These are phyloP conservation scores for Hylaeus volcanicus DNA, from an alignment of 1,140 invertebrate genomes.

Conservation along the genomic window DNA sequence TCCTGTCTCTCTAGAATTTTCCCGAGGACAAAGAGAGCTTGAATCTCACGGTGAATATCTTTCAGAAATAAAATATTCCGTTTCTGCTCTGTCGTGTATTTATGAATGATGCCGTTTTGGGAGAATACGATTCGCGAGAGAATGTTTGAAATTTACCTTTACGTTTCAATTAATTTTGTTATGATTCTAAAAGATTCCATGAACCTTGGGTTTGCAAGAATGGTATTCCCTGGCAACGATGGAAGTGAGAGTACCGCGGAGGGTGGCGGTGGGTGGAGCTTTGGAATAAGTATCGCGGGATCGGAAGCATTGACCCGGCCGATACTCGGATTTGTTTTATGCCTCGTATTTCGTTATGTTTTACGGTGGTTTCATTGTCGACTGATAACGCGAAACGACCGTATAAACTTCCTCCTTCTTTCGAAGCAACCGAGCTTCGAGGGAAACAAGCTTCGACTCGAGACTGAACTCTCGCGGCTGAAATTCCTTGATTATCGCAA, in stretches of 20 bases:
- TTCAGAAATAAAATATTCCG: too few species aligned
- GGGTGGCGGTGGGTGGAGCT: too few species aligned
- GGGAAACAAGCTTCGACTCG: neutral
- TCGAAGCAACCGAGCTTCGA: neutral
- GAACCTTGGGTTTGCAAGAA: too few species aligned
- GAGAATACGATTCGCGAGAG: too few species aligned
- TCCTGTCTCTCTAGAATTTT: neutral
- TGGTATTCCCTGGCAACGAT: too few species aligned
- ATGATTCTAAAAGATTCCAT: too few species aligned
- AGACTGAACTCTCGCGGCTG: slow-evolving; percentile 16
- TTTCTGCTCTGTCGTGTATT: too few species aligned
- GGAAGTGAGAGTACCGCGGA: neutral
- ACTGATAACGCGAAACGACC: slow-evolving; percentile 53
- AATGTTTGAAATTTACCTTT: too few species aligned
- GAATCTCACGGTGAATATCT: neutral
- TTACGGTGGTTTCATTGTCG: slow-evolving; percentile 47
- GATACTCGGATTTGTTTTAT: slow-evolving; percentile 47
- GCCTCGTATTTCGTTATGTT: slow-evolving; percentile 55
- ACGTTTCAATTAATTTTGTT: too few species aligned
- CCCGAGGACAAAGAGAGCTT: neutral
- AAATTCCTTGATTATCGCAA: slow-evolving; percentile 44
- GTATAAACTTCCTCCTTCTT: slow-evolving; percentile 36
- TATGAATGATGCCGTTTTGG: too few species aligned
- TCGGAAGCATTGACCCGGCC: slow-evolving; percentile 8
- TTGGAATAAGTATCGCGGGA: slow-evolving; percentile 4